Percentiles rank a stretch among this genome's conserved stretches.
Evolutionary conservation across 2,888 invertebrate genomes (phyloP).

Genomic region (Drosophila mayaguana): DNA sequence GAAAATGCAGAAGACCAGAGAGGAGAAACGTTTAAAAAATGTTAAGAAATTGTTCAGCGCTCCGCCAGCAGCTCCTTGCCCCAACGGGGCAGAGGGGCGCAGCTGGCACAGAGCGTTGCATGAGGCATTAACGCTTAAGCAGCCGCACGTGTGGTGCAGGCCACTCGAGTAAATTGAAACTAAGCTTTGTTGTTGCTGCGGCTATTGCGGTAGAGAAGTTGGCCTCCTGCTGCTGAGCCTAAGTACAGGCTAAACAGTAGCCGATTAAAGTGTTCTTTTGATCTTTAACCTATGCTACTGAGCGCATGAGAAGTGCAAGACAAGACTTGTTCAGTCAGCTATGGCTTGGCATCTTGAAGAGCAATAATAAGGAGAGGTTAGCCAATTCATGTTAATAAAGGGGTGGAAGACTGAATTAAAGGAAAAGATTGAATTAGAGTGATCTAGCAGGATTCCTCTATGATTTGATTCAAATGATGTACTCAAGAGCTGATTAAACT

Average conservation of each 20-base stretch:
- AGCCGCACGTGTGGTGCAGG: conserved; percentile 67
- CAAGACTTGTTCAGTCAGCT: conserved; percentile 8
- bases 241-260: conserved; percentile 43
- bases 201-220: conserved; percentile 11
- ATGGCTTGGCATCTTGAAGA: not conserved
- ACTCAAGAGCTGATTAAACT: too few relatives aligned
- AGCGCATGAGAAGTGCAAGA: conserved; percentile 12
- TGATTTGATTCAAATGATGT: not conserved
- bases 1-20: conserved; percentile 67
- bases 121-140: conserved; percentile 59
- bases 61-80: conserved; percentile 26
- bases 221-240: not conserved
- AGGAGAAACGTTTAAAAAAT: conserved; percentile 74
- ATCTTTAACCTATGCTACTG: conserved; percentile 39
- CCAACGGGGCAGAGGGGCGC: not conserved
- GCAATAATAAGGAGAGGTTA: not conserved
- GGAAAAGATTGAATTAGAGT: not conserved
- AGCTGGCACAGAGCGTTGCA: conserved; percentile 6
- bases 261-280: conserved; percentile 42
- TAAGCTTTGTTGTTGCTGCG: conserved; percentile 31
- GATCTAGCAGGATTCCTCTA: not conserved
- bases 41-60: conserved; percentile 63
- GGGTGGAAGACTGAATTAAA: not conserved
- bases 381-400: not conserved
- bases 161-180: conserved; percentile 49